Conservation (phyloP, 2,888 invertebrate species). For the Embidobia sp. region DNA sequence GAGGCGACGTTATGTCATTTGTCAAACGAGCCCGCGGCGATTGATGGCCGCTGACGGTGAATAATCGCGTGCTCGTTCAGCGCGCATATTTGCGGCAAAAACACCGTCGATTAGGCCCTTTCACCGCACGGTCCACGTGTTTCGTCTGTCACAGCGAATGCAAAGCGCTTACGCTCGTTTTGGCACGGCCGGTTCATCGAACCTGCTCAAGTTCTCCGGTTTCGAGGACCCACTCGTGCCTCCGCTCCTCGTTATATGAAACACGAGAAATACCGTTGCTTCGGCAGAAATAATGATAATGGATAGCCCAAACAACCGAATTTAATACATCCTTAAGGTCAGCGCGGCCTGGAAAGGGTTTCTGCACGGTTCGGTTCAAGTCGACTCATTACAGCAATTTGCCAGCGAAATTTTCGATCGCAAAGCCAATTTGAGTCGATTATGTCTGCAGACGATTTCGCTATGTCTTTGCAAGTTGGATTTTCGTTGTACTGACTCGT, state of each 20-base stretch:
- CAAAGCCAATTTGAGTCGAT: too few relatives aligned
- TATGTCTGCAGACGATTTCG: too few relatives aligned
- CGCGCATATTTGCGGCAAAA: too few relatives aligned
- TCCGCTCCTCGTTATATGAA: conserved; percentile 32
- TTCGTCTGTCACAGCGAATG: conserved; percentile 49
- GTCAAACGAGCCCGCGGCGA: conserved; percentile 14
- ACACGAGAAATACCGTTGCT: conserved; percentile 61
- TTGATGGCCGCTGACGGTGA: conserved; percentile 16
- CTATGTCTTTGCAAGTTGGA: too few relatives aligned
- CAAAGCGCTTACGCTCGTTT: conserved; percentile 39
- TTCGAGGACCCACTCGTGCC: conserved; percentile 61
- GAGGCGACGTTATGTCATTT: conserved; percentile 30
- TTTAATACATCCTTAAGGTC: too few relatives aligned
- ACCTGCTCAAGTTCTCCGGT: conserved; percentile 60
- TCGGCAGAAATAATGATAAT: conserved; percentile 46
- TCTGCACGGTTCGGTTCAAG: too few relatives aligned
- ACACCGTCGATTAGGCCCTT: conserved; percentile 22
- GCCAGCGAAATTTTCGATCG: too few relatives aligned
- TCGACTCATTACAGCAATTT: too few relatives aligned
- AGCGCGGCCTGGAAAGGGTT: too few relatives aligned
- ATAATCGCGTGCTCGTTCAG: too few relatives aligned
- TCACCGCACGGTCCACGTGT: conserved; percentile 51
- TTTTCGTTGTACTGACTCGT: too few relatives aligned
- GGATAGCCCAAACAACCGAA: conserved; percentile 46
- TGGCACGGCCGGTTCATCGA: conserved; percentile 62